These are phyloP conservation scores for Cephalopterus ornatus DNA, from an alignment of 2,113 vertebrate species.

Conservation along the genomic window DNA sequence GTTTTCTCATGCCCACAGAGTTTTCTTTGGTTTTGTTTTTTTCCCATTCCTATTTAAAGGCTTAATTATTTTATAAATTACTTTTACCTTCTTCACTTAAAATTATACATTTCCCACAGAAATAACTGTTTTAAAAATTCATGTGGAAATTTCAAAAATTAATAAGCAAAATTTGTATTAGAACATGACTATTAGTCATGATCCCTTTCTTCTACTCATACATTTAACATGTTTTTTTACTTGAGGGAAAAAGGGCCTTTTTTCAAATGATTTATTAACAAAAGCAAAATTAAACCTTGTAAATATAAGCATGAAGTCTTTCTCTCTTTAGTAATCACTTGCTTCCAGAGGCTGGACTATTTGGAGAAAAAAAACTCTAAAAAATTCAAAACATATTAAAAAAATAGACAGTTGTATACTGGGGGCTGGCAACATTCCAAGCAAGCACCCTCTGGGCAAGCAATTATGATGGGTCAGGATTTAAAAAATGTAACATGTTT, in stretches of 20 bases:
- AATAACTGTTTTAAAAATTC: not conserved
- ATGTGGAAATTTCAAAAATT: not conserved
- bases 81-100: not conserved
- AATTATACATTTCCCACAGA: not conserved
- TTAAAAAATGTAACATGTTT: not conserved
- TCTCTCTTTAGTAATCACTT: not conserved
- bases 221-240: not conserved
- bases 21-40: not conserved
- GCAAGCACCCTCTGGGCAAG: not conserved
- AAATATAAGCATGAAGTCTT: not conserved
- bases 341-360: not conserved
- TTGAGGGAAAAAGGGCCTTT: rapidly evolving
- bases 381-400: not conserved
- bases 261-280: not conserved
- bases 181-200: not conserved
- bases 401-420: not conserved
- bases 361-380: not conserved
- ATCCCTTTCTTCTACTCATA: rapidly evolving
- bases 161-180: not conserved
- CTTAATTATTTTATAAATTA: not conserved
- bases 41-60: not conserved
- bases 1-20: not conserved
- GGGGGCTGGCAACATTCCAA: not conserved
- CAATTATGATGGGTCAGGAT: not conserved
- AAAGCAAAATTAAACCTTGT: not conserved